Conservation (phyloP, 2,113 vertebrate species). For the Eretmochelys imbricata region DNA sequence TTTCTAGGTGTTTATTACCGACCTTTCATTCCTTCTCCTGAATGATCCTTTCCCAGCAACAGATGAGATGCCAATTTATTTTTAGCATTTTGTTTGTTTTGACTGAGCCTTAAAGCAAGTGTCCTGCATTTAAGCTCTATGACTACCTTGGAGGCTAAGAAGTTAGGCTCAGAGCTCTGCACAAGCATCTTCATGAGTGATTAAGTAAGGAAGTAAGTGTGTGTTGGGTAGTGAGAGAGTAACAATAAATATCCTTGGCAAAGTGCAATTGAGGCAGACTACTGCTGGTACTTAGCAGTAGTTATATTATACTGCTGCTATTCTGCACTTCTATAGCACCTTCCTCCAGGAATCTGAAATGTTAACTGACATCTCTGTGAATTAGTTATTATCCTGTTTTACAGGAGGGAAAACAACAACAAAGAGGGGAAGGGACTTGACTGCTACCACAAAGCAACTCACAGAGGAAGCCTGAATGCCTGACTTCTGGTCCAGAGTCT, state of each 20-base stretch:
- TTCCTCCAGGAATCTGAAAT: not conserved
- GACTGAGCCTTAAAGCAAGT: slow-evolving; percentile 20
- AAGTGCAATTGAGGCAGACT: not conserved
- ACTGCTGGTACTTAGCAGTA: not conserved
- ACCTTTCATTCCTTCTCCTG: slow-evolving; percentile 50
- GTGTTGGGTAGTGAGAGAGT: not conserved
- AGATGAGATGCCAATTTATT: slow-evolving; percentile 47
- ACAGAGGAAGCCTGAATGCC: not conserved
- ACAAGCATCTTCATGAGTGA: not conserved
- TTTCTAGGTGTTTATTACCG: slow-evolving; percentile 56
- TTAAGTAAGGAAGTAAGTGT: not conserved
- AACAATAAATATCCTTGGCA: not conserved
- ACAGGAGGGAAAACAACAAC: not conserved
- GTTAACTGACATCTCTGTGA: rapidly evolving
- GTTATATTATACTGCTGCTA: rapidly evolving
- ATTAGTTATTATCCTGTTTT: rapidly evolving
- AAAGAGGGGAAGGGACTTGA: not conserved
- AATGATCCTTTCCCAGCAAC: slow-evolving; percentile 36
- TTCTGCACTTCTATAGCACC: not conserved
- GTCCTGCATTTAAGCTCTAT: not conserved
- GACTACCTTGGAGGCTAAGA: not conserved
- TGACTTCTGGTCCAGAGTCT: not conserved
- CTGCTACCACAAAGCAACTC: not conserved
- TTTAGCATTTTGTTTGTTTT: slow-evolving; percentile 57
- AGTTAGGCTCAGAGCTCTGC: not conserved